Base-by-base conservation (phyloP, 2,888 invertebrate genomes). In the Scaptomyza caliginosa region DNA sequence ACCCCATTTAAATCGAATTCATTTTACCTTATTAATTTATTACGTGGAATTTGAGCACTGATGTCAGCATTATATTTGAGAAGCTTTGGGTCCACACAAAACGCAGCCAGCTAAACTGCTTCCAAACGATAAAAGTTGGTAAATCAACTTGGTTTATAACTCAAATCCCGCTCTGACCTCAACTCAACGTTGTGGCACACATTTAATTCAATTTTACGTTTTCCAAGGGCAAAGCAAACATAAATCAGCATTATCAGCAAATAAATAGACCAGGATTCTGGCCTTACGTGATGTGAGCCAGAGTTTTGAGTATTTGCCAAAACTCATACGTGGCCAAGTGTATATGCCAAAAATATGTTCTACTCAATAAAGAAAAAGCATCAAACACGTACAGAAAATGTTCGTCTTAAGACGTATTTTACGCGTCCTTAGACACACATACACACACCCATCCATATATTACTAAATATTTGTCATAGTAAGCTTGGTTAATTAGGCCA, bases 401-500 rank as follows among this genome's bases (percentile, higher is more conserved):
- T 39, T 43, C 17, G 11, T n/a, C 28, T 38, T 30, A 38, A 34
- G 34, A 7, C 10, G 24, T n/a, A 17, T 5, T 0, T 4, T 0
- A 19, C 11, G 21, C 43, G 13, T 28, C n/a, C n/a, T n/a, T 6
- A 19, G 16, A 17, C 13, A 30, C 21, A 17, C 11, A 49, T 6
- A 19, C n/a, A 17, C 13, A 30, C 21, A 17, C 11, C 46, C 43
- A 62, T n/a, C 30, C n/a, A 7, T 19, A 54, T 24, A 32, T 26
- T 19, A 11, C 7, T 32, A 13, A 6, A 8, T 11, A 8, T 45
- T 17, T 28, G 38, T 46, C 46, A 28, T 11, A 45, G 48, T 17
- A 49, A 64, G 48, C 34, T 39, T 52, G 58, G 55, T 65, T 84
- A 82, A 82, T 82, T 82, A 79, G 65, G 43, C 38, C 49, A 57